Base-by-base conservation (phyloP, 2,888 invertebrate genomes). In the Eustalomyia histrio region DNA sequence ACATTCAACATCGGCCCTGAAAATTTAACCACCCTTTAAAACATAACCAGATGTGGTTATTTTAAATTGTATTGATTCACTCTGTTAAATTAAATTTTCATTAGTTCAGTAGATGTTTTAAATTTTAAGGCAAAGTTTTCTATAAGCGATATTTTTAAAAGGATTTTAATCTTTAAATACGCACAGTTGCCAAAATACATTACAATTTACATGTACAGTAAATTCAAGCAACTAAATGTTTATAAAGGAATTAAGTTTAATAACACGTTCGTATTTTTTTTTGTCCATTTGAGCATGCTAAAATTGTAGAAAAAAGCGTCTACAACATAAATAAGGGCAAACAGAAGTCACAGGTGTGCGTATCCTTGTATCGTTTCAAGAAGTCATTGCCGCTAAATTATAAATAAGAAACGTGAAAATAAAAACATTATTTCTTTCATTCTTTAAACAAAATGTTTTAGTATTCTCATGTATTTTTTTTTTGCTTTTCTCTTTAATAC, bases 351-450 rank as follows among this genome's bases (percentile, higher is more conserved):
- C 80, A 80, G 80, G 80, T 80, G 80, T 76, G 58, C 76, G 35
- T 69, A 76, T 69, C 73, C 73, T 73, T 76, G 76, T 76, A 80
- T 57, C 73, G 76, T 76, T 80, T 80, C 73, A 74, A 74, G 61
- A 74, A 80, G 80, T 80, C 76, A 80, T 74, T 80, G 80, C 73
- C 80, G 73, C 73, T 67, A 76, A 74, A 76, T 61, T 76, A 68
- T 57, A 73, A 55, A 74, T 65, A 65, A 61, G 61, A 68, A 64
- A 76, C 72, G 72, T 76, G 76, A 67, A 71, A 61, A 65, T 24
- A 74, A 69, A 68, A 63, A 64, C 52, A 64, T 57, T 52, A 55
- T 16, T 33, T 73, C 55, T 50, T n/a, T 7, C 29, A 53, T 67
- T 57, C 35, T 67, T 18, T 57, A 35, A n/a, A 61, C 24, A 17